Base-by-base conservation (phyloP, 1,140 invertebrate genomes). In the Hesperophylax magnus region DNA sequence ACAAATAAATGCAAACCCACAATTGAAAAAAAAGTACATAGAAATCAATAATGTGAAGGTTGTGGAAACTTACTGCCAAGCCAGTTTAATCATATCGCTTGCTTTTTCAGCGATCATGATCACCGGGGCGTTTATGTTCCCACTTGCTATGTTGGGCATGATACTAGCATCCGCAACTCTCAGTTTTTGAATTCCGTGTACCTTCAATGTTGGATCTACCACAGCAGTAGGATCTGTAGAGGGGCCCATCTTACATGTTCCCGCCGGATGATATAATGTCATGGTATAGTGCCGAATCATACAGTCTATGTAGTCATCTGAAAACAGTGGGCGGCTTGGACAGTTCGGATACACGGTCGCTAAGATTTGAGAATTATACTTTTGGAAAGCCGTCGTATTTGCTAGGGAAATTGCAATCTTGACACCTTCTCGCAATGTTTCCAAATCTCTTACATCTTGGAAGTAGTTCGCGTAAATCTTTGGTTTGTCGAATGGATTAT, bases 391-490 rank as follows among this genome's bases (percentile, higher is more conserved):
- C 11, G 92, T 91, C 0, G 96, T 95, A 74, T 94, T 94, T 0
- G 94, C 95, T 11, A 97, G 88, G 76, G 93, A 93, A 84, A 97
- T 90, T 0, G 94, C 96, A 58, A 97, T 93, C 82, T 95, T 93
- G 15, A 97, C 96, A 3, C 95, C 96, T 85, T 97, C 95, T 0
- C 94, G 93, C 6, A 97, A 85, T 0, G 94, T 91, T 82, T 93
- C 88, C 14, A 97, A 91, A 82, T 97, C 96, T 83, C 95, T 92
- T 77, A 92, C 92, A 82, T 96, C 93, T 0, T 94, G 93, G 85
- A 98, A 96, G 85, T 98, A 98, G 85, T 97, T 97, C 0, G 98
- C 97, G 86, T 96, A 95, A 18, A 99, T 95, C 7, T 94, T 92
- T 0, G 97, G 97, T 84, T 95, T 92, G 2, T 94, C 91, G 11